Conservation (phyloP, 2,797 vertebrate species). For the Hippocampus kuda region DNA sequence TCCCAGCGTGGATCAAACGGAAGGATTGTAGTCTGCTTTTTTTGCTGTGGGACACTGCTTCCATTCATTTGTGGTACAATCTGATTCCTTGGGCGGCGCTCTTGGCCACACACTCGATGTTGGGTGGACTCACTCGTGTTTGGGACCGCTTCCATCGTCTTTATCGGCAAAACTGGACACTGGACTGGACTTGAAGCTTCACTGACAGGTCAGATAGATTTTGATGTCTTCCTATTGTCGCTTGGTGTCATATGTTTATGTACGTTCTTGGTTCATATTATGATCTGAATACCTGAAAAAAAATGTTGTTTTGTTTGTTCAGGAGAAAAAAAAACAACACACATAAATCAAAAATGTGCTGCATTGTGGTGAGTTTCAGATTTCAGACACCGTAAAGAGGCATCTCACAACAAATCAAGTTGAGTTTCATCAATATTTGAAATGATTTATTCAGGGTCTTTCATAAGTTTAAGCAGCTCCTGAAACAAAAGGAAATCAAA, state of each 20-base stretch:
- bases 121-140: conserved; percentile 39
- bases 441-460: too few species aligned
- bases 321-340: background rate
- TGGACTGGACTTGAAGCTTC: background rate
- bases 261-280: background rate
- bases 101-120: conserved; percentile 34
- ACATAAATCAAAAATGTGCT: background rate
- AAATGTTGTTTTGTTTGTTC: background rate
- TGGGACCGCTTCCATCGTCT: conserved; percentile 24
- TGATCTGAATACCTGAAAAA: background rate
- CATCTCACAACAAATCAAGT: too few species aligned
- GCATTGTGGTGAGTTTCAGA: background rate
- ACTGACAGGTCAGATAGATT: background rate
- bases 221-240: background rate
- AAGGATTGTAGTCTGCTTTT: conserved; percentile 64
- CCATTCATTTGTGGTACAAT: conserved; percentile 66
- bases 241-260: background rate
- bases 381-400: too few species aligned
- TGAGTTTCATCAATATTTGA: too few species aligned
- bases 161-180: conserved; percentile 13
- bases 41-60: conserved; percentile 63
- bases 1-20: conserved; percentile 62
- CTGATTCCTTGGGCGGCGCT: conserved; percentile 50
- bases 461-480: too few species aligned
- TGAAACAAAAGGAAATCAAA: too few species aligned